Percentiles rank a stretch among this genome's conserved stretches.
Evolutionary conservation across 2,113 vertebrate species (phyloP).

Genomic region (Pica pica): DNA sequence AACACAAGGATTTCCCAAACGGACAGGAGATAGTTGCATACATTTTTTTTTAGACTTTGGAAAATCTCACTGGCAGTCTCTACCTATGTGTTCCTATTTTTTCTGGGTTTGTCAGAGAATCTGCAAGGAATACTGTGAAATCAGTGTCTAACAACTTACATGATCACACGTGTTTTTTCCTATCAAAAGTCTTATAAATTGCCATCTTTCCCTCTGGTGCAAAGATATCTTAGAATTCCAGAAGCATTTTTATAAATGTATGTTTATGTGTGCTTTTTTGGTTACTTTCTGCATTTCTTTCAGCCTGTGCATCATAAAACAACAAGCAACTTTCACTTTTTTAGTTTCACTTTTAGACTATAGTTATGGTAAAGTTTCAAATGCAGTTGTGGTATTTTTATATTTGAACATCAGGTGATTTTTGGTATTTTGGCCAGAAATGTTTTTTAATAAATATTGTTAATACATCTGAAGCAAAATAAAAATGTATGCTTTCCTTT

Average conservation of each 20-base stretch:
- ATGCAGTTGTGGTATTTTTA: conserved; percentile 6
- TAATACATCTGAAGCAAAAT: background rate
- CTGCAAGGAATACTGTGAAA: background rate
- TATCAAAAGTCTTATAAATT: background rate
- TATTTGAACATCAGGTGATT: background rate
- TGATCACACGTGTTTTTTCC: accelerated
- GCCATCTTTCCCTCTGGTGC: background rate
- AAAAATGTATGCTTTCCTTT: background rate
- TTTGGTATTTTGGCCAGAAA: background rate
- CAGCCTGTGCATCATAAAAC: background rate
- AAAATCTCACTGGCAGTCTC: background rate
- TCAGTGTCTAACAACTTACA: background rate
- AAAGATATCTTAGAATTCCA: background rate
- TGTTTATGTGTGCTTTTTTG: background rate
- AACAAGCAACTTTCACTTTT: conserved; percentile 56
- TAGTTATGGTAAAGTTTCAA: conserved; percentile 45
- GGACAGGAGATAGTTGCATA: background rate
- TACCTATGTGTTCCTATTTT: conserved; percentile 10
- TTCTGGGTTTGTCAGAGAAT: background rate
- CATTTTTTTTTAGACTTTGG: background rate
- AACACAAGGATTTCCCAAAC: background rate
- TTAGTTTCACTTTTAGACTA: conserved; percentile 61
- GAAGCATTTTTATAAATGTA: background rate
- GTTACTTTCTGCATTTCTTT: conserved; percentile 45
- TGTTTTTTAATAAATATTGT: background rate